phyloP scores from a whole-genome alignment of 1,140 invertebrate genomes.

The Heliconius congener region DNA sequence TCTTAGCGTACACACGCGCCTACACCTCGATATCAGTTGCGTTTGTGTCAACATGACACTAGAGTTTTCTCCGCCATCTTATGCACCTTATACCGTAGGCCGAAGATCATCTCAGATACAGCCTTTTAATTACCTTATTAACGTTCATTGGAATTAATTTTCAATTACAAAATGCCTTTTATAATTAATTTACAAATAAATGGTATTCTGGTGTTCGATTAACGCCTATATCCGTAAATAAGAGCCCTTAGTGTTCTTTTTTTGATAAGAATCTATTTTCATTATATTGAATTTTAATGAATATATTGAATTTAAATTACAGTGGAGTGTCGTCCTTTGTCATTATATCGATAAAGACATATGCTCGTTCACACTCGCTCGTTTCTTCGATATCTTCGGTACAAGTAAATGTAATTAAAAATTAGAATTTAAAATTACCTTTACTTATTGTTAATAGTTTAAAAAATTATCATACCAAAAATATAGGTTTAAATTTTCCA shows the following conservation, averaged over 20 bases:
- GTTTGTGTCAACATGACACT: constrained; percentile 21
- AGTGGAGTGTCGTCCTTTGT: constrained; percentile 5
- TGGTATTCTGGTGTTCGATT: constrained; percentile 32
- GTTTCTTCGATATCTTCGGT: background rate
- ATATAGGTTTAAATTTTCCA: no score
- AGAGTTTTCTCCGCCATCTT: constrained; percentile 19
- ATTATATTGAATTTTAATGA: constrained; percentile 2
- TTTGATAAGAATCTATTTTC: constrained; percentile 26
- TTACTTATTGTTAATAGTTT: no score
- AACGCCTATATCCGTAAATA: constrained; percentile 33
- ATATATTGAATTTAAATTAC: constrained; percentile 5
- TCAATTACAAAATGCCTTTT: constrained; percentile 30
- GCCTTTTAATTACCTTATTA: constrained; percentile 38
- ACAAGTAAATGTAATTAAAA: constrained; percentile 3
- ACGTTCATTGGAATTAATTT: constrained; percentile 37
- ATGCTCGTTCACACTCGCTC: constrained; percentile 6
- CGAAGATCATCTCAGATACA: constrained; percentile 27
- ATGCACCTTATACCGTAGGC: constrained; percentile 5
- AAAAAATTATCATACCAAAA: background rate
- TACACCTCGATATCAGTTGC: constrained; percentile 12
- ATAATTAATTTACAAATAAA: constrained; percentile 32
- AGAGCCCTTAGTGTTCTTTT: background rate
- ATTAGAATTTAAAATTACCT: background rate
- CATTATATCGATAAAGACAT: background rate
- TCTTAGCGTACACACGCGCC: background rate